phyloP scores from a whole-genome alignment of 2,113 vertebrate genomes.

The Halcyon malimbica region DNA sequence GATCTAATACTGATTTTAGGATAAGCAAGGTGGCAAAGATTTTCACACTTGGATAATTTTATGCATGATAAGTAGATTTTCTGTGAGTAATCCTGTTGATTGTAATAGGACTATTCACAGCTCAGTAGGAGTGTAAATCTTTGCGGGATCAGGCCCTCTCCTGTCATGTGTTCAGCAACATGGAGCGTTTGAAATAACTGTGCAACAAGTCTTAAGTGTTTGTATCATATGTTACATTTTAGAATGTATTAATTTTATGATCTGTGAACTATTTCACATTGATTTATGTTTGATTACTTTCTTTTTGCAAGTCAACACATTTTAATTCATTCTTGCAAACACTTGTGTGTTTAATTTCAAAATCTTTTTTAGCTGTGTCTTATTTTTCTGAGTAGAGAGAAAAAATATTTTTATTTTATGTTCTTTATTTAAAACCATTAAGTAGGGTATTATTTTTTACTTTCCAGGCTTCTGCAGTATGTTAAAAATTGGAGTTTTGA shows the following conservation, averaged over 20 bases:
- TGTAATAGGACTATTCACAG: slow-evolving; percentile 57
- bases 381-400: slow-evolving; percentile 3
- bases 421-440: slow-evolving; percentile 11
- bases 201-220: neutral
- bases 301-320: slow-evolving; percentile 15
- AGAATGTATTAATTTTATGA: slow-evolving; percentile 18
- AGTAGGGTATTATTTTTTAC: neutral
- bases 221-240: neutral
- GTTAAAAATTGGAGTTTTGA: neutral
- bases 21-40: slow-evolving; percentile 21
- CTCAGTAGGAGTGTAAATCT: slow-evolving; percentile 25
- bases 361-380: neutral
- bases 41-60: slow-evolving; percentile 14
- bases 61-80: slow-evolving; percentile 27
- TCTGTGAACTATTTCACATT: neutral
- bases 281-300: slow-evolving; percentile 23
- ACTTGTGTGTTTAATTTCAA: neutral
- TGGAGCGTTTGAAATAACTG: neutral
- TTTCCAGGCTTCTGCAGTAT: neutral
- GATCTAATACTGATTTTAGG: neutral
- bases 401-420: neutral
- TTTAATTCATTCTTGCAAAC: neutral
- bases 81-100: slow-evolving; percentile 39
- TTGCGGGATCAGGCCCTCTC: slow-evolving; percentile 31
- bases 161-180: slow-evolving; percentile 6